Base-by-base conservation (phyloP, 2,888 invertebrate genomes). In the Eupithecia exiguata region DNA sequence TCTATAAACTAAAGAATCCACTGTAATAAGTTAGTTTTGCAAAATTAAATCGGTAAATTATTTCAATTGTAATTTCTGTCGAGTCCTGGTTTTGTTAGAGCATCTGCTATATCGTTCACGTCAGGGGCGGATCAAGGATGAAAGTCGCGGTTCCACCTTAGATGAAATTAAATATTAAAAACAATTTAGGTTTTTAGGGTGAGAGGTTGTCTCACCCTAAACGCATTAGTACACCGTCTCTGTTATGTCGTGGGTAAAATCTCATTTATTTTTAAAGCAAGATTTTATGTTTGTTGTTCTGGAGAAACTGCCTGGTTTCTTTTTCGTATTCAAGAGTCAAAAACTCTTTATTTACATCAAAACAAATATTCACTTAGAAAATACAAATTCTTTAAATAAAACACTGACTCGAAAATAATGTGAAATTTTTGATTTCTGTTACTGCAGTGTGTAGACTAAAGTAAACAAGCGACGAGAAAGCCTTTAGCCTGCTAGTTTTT, bases 11-110 rank as follows among this genome's bases (percentile, higher is more conserved):
- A 58, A 49, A 53, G 10, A 53, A 21, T 5, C 25, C 58, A 58
- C n/a, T 10, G 58, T 25, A 58, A 58, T 35, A 62, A 62, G 35
- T 35, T 62, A 35, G 62, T 35, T 61, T 62, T 18, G 62, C 62
- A 35, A 62, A 43, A 73, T 81, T 80, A 77, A 76, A 74, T 77
- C 79, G 78, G 70, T 78, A 73, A 40, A 73, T 79, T 81, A 84
- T 87, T 85, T 81, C 78, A 86, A 90, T 88, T 88, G 75, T 87
- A 89, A 91, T 91, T 86, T 88, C 81, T 81, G 83, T 88, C 86
- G 88, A 81, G 80, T 79, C 84, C 78, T 80, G 74, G 87, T 87
- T 84, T 74, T 78, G 77, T 82, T 78, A 84, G 82, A 84, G 84
- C 78, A 83, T 80, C 79, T 80, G 79, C 77, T 83, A 80, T 79